Conservation (phyloP, 2,888 invertebrate genomes). For the Plemyria rubiginata region DNA sequence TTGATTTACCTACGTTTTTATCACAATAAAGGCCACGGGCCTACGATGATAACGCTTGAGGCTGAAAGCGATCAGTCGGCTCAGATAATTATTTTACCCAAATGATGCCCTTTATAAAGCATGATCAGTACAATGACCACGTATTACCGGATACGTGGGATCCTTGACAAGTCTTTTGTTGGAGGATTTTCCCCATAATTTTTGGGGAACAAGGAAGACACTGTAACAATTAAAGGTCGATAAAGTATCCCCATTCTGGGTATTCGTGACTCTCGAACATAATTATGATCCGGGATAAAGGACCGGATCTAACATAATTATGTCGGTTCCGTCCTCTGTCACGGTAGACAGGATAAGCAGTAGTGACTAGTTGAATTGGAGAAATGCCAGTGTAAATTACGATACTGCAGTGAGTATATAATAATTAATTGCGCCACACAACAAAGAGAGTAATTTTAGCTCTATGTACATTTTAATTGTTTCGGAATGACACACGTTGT, state of each 20-base stretch:
- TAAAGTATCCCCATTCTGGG: constrained; percentile 33
- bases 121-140: not conserved
- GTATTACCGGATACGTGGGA: not conserved
- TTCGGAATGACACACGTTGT: too few relatives aligned
- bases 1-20: too few relatives aligned
- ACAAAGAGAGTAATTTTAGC: too few relatives aligned
- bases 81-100: not conserved
- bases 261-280: constrained; percentile 46
- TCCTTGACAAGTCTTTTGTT: constrained; percentile 12
- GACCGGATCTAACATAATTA: constrained; percentile 63
- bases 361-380: constrained; percentile 5
- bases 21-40: too few relatives aligned
- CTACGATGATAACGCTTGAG: not conserved
- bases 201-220: constrained; percentile 35
- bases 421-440: too few relatives aligned
- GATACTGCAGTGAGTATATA: not conserved
- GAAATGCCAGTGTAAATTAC: not conserved
- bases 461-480: too few relatives aligned
- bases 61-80: not conserved
- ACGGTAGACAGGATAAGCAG: constrained; percentile 23
- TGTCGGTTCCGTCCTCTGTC: constrained; percentile 38
- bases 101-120: not conserved
- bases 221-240: constrained; percentile 34
- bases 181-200: constrained; percentile 12
- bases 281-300: constrained; percentile 67